Conservation (phyloP, 2,797 vertebrate species). For the Schizopygopsis malacanthus region DNA sequence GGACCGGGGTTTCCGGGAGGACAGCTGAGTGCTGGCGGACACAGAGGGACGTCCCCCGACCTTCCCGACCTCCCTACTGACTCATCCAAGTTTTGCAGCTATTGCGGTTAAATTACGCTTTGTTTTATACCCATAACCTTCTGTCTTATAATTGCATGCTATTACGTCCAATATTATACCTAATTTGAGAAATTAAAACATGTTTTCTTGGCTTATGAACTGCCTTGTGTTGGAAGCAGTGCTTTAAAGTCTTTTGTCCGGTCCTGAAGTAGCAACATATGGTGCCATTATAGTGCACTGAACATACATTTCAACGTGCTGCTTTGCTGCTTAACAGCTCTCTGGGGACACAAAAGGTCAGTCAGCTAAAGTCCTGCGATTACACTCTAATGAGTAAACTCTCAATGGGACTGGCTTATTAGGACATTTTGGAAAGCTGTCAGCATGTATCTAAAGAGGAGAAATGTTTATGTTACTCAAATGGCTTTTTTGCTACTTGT, state of each 20-base stretch:
- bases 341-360: constrained; percentile 54
- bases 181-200: constrained; percentile 26
- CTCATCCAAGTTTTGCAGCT: constrained; percentile 36
- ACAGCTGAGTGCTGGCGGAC: constrained; percentile 77
- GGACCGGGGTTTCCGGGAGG: constrained; percentile 77
- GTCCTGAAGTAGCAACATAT: constrained; percentile 53
- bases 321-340: constrained; percentile 48
- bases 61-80: constrained; percentile 40
- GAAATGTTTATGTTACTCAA: constrained; percentile 36
- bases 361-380: constrained; percentile 49
- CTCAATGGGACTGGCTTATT: constrained; percentile 49
- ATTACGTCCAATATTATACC: constrained; percentile 17
- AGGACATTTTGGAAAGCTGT: constrained; percentile 36
- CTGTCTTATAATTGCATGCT: constrained; percentile 20
- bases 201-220: constrained; percentile 13
- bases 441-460: constrained; percentile 25
- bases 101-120: constrained; percentile 15
- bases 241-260: constrained; percentile 42
- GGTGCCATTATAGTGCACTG: constrained; percentile 51
- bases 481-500: constrained; percentile 27
- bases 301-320: constrained; percentile 44
- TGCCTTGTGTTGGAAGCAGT: constrained; percentile 7
- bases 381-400: constrained; percentile 50
- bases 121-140: not conserved
- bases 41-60: constrained; percentile 67